phyloP scores from a whole-genome alignment of 2,797 vertebrate genomes.

The Phaenicophaeus curvirostris region DNA sequence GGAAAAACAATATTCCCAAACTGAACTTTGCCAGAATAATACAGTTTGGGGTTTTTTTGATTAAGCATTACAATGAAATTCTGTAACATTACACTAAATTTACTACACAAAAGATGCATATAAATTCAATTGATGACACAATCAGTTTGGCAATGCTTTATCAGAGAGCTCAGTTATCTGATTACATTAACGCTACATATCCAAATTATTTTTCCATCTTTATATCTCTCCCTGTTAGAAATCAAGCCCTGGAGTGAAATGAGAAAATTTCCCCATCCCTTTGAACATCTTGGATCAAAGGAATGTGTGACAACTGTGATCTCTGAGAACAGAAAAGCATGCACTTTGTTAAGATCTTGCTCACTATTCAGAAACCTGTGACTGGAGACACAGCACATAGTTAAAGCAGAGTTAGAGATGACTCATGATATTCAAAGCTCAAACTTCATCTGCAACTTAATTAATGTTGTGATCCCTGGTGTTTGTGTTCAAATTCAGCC shows the following conservation, averaged over 20 bases:
- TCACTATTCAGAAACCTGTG: background rate
- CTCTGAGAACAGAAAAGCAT: background rate
- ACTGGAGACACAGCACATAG: background rate
- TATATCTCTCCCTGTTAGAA: slow-evolving; percentile 2
- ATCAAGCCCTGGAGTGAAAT: slow-evolving; percentile 48
- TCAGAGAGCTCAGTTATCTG: slow-evolving; percentile 19
- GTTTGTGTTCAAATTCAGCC: background rate
- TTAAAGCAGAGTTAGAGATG: background rate
- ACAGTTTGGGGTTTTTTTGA: background rate
- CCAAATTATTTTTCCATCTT: slow-evolving; percentile 34
- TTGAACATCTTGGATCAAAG: slow-evolving; percentile 58
- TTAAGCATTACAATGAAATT: background rate
- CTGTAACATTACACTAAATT: background rate
- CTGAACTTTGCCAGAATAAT: background rate
- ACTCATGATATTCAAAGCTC: background rate
- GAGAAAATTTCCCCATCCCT: slow-evolving; percentile 17
- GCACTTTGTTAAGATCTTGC: background rate
- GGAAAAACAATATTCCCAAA: background rate
- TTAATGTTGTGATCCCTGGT: background rate
- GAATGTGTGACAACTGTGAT: slow-evolving; percentile 15
- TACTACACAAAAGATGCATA: background rate
- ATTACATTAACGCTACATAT: background rate
- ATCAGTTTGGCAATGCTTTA: slow-evolving; percentile 23
- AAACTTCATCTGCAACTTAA: background rate
- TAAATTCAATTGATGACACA: background rate